These are phyloP conservation scores for Hydroisotoma schaefferi DNA, from an alignment of 2,888 invertebrate species.

Conservation along the genomic window DNA sequence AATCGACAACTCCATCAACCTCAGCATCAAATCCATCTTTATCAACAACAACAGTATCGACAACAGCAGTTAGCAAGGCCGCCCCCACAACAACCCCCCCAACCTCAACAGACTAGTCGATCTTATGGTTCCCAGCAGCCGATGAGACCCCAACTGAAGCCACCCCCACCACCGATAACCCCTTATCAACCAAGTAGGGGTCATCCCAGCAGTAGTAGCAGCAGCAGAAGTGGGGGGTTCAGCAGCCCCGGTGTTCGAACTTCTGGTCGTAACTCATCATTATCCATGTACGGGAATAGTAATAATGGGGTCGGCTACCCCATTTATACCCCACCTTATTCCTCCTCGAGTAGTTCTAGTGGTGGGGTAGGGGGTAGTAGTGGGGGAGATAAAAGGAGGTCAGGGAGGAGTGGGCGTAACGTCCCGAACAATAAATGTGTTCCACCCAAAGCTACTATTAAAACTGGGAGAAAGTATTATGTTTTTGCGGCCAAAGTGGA, in stretches of 20 bases:
- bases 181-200: background rate
- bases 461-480: constrained; percentile 49
- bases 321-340: no score
- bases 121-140: background rate
- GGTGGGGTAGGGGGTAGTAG: background rate
- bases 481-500: constrained; percentile 48
- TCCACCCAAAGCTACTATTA: constrained; percentile 47
- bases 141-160: background rate
- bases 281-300: background rate
- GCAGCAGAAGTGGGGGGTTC: background rate
- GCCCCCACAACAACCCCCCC: no score
- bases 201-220: background rate
- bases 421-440: constrained; percentile 31
- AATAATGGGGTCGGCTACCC: no score
- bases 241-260: no score
- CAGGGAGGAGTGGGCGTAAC: constrained; percentile 1
- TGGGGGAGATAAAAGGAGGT: background rate
- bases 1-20: constrained; percentile 5
- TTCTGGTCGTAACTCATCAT: background rate
- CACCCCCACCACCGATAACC: background rate
- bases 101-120: background rate
- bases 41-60: constrained; percentile 6
- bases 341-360: no score
- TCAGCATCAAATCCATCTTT: constrained; percentile 6
- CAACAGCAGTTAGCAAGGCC: no score